Conservation (phyloP, 2,888 invertebrate genomes). For the Zeuzera pyrina region DNA sequence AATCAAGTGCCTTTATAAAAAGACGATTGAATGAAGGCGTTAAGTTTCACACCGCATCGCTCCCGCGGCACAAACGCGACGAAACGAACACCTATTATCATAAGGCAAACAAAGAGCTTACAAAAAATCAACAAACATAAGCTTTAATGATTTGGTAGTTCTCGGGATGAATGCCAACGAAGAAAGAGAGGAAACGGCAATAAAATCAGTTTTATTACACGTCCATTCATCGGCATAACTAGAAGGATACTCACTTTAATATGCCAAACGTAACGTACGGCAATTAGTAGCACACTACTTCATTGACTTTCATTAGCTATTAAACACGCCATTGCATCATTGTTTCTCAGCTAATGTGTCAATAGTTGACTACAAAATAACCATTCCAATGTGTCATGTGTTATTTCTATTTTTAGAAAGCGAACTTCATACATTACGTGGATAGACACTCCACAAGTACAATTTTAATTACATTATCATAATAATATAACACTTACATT, state of each 20-base stretch:
- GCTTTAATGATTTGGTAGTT: conserved; percentile 66
- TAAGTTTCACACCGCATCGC: conserved; percentile 67
- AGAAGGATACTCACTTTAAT: background rate
- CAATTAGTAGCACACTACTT: conserved; percentile 2
- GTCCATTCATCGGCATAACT: conserved; percentile 33
- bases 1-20: conserved; percentile 65
- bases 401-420: no score
- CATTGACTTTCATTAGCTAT: conserved; percentile 6
- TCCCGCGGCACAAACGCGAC: conserved; percentile 42
- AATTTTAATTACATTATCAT: no score
- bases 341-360: no score
- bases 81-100: conserved; percentile 70
- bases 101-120: conserved; percentile 64
- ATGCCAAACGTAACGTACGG: no score
- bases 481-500: no score
- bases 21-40: conserved; percentile 63
- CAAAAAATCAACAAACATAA: conserved; percentile 64
- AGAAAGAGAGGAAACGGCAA: conserved; percentile 56
- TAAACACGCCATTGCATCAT: no score
- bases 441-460: no score
- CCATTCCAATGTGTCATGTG: no score
- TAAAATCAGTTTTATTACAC: conserved; percentile 60
- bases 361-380: no score
- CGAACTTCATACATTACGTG: no score
- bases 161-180: conserved; percentile 62